These are phyloP conservation scores for Leptodactylus fallax DNA, from an alignment of 2,797 vertebrate genomes.

Conservation along the genomic window DNA sequence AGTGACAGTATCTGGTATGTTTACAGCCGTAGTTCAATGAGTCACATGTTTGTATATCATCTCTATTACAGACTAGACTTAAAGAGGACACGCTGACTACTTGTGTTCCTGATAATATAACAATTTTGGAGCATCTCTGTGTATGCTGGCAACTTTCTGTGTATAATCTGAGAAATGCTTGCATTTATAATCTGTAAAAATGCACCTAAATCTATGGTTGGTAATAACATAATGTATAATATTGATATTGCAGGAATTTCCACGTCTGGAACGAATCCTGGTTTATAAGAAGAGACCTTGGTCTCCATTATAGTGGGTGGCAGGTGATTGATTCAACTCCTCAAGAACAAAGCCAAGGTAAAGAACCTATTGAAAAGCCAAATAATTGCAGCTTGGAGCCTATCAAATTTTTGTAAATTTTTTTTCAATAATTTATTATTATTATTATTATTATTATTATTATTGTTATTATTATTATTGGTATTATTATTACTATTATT, in stretches of 20 bases:
- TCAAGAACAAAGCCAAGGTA: constrained; percentile 63
- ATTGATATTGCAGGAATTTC: constrained; percentile 58
- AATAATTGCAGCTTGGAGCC: neutral
- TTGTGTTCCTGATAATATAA: too few species aligned
- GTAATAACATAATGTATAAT: neutral
- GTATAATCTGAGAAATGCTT: too few species aligned
- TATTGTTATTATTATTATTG: too few species aligned
- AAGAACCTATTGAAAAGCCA: neutral
- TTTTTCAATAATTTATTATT: too few species aligned
- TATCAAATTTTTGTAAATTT: too few species aligned
- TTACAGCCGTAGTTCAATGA: neutral
- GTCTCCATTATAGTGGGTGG: constrained; percentile 56
- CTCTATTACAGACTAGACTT: neutral
- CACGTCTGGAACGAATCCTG: constrained; percentile 64
- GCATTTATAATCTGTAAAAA: neutral
- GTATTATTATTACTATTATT: too few species aligned
- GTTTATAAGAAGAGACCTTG: constrained; percentile 61
- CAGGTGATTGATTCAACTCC: constrained; percentile 64
- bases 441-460: too few species aligned
- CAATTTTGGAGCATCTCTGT: too few species aligned
- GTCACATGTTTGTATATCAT: neutral
- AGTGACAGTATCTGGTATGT: constrained; percentile 77
- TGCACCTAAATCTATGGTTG: neutral
- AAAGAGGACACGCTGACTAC: too few species aligned
- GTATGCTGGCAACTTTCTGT: too few species aligned